A percentile compares a stretch with the other conserved stretches of the same genome.
Conservation (phyloP, 2,888 invertebrate species). For the Heteromurus nitidus region DNA sequence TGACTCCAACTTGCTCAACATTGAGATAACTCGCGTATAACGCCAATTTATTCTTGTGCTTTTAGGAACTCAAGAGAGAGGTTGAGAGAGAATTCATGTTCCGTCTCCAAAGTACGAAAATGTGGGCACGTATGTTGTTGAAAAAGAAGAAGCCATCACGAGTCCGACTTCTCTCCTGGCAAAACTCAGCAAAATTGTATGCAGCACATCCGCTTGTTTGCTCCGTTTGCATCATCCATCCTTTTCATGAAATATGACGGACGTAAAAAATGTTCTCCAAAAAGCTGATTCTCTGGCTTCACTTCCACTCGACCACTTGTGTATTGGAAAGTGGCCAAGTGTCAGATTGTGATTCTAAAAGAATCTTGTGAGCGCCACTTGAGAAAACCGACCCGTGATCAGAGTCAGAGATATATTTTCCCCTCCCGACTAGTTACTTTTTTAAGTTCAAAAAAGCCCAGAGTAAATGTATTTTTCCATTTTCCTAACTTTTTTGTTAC, state of each 20-base stretch:
- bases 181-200: background rate
- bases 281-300: background rate
- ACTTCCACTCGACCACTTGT: conserved; percentile 30
- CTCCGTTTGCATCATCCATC: background rate
- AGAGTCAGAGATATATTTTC: too few species aligned
- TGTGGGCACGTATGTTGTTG: too few species aligned
- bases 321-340: conserved; percentile 30
- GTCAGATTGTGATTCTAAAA: conserved; percentile 17
- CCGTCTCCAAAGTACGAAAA: too few species aligned
- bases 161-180: background rate
- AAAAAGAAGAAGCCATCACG: background rate
- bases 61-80: too few species aligned
- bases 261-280: conserved; percentile 18
- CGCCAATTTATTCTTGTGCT: too few species aligned
- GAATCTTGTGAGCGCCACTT: background rate
- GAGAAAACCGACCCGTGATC: background rate
- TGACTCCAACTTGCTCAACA: too few species aligned
- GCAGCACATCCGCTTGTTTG: background rate
- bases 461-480: background rate
- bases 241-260: conserved; percentile 44
- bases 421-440: too few species aligned
- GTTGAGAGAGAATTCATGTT: background rate
- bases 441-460: too few species aligned
- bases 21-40: too few species aligned
- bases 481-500: background rate